These are phyloP conservation scores for Dromas ardeola DNA, from an alignment of 2,113 vertebrate species.

Conservation along the genomic window DNA sequence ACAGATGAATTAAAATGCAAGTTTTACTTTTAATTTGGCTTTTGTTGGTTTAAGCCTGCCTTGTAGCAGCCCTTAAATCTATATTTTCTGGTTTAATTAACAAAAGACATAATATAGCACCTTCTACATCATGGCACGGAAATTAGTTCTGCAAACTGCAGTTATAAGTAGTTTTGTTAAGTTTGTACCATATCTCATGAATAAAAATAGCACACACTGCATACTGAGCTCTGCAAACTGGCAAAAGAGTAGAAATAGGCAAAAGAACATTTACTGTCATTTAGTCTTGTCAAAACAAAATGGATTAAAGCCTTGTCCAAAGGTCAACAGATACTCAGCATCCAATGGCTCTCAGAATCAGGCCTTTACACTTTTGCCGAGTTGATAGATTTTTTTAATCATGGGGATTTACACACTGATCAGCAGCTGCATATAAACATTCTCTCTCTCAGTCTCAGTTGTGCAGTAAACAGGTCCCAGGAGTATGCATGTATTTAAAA, in stretches of 20 bases:
- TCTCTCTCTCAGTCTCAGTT: background rate
- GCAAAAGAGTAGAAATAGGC: background rate
- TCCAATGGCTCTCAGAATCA: background rate
- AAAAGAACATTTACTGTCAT: background rate
- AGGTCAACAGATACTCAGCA: background rate
- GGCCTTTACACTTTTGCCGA: background rate
- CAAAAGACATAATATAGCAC: background rate
- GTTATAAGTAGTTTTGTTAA: background rate
- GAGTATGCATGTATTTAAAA: background rate
- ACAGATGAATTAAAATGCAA: background rate
- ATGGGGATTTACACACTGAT: background rate
- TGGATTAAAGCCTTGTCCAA: background rate
- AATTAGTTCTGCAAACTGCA: background rate
- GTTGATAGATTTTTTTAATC: background rate
- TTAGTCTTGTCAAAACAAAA: background rate
- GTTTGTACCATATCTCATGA: background rate
- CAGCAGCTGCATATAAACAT: background rate
- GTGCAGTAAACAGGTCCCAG: background rate
- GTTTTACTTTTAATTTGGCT: background rate
- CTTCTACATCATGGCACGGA: background rate
- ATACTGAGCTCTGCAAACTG: background rate
- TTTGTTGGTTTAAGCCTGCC: background rate
- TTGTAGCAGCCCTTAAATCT: background rate
- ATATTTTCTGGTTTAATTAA: slow-evolving; percentile 1
- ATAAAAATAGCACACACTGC: background rate